Percentiles rank a stretch among this genome's conserved stretches.
phyloP scores from a whole-genome alignment of 2,113 vertebrate genomes.

The Dipodomys spectabilis region DNA sequence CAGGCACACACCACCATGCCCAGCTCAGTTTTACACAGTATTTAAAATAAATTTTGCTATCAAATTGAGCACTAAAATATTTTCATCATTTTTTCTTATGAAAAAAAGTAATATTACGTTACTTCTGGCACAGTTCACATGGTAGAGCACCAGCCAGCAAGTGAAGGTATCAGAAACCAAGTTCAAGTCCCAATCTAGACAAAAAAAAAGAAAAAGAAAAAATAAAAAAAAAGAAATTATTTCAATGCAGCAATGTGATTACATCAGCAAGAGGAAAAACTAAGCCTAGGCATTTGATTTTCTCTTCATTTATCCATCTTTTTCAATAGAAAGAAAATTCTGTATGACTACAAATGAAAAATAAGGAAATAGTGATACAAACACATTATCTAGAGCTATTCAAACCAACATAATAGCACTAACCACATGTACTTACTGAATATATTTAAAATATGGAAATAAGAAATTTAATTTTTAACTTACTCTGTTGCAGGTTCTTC shows the following conservation, averaged over 20 bases:
- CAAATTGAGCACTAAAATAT: conserved; percentile 35
- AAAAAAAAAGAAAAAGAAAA: too few relatives aligned
- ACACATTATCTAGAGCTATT: background rate
- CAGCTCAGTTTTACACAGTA: background rate
- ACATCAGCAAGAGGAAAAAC: background rate
- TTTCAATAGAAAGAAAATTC: background rate
- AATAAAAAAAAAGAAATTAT: background rate
- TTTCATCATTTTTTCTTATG: conserved; percentile 27
- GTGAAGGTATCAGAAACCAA: too few relatives aligned
- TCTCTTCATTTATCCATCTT: conserved; percentile 21
- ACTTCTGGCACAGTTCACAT: too few relatives aligned
- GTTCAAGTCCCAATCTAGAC: too few relatives aligned
- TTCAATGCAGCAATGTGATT: conserved; percentile 25
- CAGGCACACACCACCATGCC: too few relatives aligned
- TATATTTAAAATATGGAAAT: conserved; percentile 4
- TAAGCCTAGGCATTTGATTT: conserved; percentile 18
- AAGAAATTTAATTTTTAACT: background rate
- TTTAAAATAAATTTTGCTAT: conserved; percentile 39
- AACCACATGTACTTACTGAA: background rate
- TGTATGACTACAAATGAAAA: conserved; percentile 17
- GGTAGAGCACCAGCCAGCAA: too few relatives aligned
- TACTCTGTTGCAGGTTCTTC: too few relatives aligned
- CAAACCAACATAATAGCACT: background rate
- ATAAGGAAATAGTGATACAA: background rate
- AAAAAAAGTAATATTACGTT: conserved; percentile 28